phyloP scores from a whole-genome alignment of 2,113 vertebrate species.

The Mugil cephalus region DNA sequence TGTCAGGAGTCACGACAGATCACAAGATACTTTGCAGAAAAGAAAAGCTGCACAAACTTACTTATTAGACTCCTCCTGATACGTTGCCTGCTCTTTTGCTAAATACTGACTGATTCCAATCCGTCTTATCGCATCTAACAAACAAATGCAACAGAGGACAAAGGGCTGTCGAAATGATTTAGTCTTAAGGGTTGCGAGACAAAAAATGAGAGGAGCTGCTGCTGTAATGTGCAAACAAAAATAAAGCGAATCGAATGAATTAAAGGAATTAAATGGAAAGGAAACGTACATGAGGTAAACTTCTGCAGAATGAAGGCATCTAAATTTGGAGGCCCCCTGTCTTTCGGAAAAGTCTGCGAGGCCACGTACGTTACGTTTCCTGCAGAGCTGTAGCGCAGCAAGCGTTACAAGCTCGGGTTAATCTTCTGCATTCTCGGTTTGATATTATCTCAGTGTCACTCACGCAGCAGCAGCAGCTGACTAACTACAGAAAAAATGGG shows the following conservation, averaged over 20 bases:
- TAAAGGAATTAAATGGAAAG: neutral
- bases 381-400: slow-evolving; percentile 13
- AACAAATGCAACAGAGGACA: neutral
- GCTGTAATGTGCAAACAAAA: neutral
- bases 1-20: no score
- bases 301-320: neutral
- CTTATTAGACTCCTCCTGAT: no score
- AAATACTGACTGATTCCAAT: neutral
- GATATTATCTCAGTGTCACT: slow-evolving; percentile 36
- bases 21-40: no score
- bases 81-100: neutral
- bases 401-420: slow-evolving; percentile 21
- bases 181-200: neutral
- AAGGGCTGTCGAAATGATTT: neutral
- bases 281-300: neutral
- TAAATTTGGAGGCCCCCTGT: slow-evolving; percentile 8
- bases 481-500: slow-evolving; percentile 71
- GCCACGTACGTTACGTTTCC: slow-evolving; percentile 50
- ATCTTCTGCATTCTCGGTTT: slow-evolving; percentile 46
- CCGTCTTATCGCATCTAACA: neutral
- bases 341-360: slow-evolving; percentile 18
- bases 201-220: neutral
- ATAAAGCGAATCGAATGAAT: neutral
- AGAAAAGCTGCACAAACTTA: no score
- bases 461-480: slow-evolving; percentile 39